Evolutionary conservation across 2,113 vertebrate genomes (phyloP).

Genomic region (Uria lomvia): DNA sequence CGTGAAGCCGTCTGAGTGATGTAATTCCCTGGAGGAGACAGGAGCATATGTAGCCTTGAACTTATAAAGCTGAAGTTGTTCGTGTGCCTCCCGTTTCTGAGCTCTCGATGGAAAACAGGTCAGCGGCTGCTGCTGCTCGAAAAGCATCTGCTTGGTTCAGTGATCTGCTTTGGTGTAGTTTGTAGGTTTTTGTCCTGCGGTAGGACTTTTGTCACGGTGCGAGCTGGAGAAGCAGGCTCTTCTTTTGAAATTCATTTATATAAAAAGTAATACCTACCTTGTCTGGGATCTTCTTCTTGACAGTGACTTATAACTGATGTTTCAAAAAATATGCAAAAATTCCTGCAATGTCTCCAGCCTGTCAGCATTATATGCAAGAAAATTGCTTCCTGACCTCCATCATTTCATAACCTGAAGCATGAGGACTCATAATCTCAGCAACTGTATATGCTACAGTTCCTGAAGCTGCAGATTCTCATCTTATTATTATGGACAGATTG

Average conservation of each 20-base stretch:
- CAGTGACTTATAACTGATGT: constrained; percentile 38
- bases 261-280: neutral
- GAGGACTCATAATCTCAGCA: constrained; percentile 42
- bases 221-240: neutral
- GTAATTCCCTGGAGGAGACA: neutral
- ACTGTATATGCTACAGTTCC: neutral
- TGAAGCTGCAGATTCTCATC: constrained; percentile 41
- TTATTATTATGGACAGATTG: constrained; percentile 29
- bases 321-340: constrained; percentile 16
- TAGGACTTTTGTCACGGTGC: neutral
- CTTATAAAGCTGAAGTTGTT: neutral
- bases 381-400: constrained; percentile 66
- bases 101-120: neutral
- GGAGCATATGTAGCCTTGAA: neutral
- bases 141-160: neutral
- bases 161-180: neutral
- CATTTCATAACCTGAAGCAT: constrained; percentile 45
- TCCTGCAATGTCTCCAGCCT: neutral
- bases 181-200: neutral
- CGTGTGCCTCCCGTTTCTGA: neutral
- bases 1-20: accelerated
- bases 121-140: neutral
- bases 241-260: neutral
- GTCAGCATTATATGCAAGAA: constrained; percentile 40
- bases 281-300: neutral